These are phyloP conservation scores for Myotis lucifugus DNA, from an alignment of 2,113 vertebrate species.

Conservation along the genomic window DNA sequence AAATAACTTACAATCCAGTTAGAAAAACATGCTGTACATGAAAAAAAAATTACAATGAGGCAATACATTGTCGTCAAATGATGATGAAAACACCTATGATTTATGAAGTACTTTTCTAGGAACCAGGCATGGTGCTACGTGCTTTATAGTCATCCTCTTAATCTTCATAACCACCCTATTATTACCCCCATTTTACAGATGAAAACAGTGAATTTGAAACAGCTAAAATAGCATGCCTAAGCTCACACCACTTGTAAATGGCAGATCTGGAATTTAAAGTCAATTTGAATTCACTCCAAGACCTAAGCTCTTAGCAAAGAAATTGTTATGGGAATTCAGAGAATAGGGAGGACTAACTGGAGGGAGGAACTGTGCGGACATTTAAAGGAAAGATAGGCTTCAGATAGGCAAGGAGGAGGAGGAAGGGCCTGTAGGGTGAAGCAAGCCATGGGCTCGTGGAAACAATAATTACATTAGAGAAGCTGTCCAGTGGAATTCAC, in stretches of 20 bases:
- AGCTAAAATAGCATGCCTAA: conserved; percentile 17
- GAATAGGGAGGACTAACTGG: neutral
- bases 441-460: neutral
- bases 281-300: neutral
- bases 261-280: conserved; percentile 42
- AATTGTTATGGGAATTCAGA: conserved; percentile 19
- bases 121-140: neutral
- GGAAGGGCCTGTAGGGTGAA: neutral
- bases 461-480: neutral
- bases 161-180: neutral
- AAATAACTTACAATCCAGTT: conserved; percentile 22
- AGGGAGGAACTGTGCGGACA: neutral
- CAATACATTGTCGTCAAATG: neutral
- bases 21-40: conserved; percentile 8
- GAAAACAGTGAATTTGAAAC: conserved; percentile 41
- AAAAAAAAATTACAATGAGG: conserved; percentile 19
- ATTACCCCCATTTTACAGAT: conserved; percentile 33
- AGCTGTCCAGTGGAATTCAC: neutral
- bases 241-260: neutral
- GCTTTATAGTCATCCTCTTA: neutral
- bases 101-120: neutral
- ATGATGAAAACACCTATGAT: conserved; percentile 32
- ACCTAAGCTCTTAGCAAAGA: conserved; percentile 14
- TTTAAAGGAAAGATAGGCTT: neutral
- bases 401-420: neutral